Evolutionary conservation across 2,113 vertebrate genomes (phyloP), one percentile per base, ranked within the genome.

Genomic region (Eudorcas thomsonii): DNA sequence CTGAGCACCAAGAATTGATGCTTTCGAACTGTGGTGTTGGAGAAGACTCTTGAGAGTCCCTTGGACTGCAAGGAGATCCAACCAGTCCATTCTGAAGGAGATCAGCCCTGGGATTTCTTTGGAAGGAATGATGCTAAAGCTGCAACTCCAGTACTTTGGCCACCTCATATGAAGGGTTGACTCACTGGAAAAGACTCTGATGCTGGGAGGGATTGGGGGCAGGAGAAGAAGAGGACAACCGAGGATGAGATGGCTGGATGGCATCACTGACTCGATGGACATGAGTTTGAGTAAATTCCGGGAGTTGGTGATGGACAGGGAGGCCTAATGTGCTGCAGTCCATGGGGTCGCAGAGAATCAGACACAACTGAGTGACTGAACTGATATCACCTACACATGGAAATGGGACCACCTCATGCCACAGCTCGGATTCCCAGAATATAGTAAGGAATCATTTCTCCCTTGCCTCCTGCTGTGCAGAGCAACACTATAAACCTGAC

Each of bases 221-320:
- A 1, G 8, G 17, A 21, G 9, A 17, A 67, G 4, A 67, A 36
- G n/a, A n/a, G n/a, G 17, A 67, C 0, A 0, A 67, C 17, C 36
- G 8, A 36, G 8, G 64, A 21, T 21, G 17, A 71, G 17, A 36
- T 71, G n/a, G 17, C 6, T 71, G 64, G n/a, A 71, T 71, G n/a
- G n/a, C 17, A 36, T 36, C 64, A 71, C n/a, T 0, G 1, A 71
- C 64, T 71, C n/a, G 23, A 36, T 6, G 64, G n/a, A 71, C 9
- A 11, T 36, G n/a, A 71, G 64, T 36, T 23, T 71, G 9, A 21
- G n/a, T 71, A 12, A 71, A 23, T 9, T 71, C n/a, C 0, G 1
- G n/a, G 64, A 36, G 64, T 23, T 71, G 64, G 64, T 36, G 64
- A 71, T 71, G 19, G 64, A 71, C n/a, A 23, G 17, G 64, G n/a